Evolutionary conservation across 2,113 vertebrate genomes (phyloP).

Genomic region (Microcebus jonahi): DNA sequence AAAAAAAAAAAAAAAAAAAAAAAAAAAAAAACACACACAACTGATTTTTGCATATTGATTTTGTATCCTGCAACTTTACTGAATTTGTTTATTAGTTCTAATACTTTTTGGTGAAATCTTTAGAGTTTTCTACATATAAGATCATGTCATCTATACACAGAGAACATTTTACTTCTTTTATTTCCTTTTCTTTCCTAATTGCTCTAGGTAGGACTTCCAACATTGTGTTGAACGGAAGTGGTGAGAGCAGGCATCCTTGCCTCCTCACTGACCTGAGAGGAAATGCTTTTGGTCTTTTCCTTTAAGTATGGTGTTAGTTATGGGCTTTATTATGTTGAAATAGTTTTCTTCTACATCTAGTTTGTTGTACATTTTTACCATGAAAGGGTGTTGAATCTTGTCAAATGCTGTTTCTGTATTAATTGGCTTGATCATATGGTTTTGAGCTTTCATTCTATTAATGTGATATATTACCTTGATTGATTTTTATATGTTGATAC

Average conservation of each 20-base stretch:
- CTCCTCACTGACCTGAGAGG: not conserved
- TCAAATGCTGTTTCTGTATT: not conserved
- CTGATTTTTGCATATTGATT: too few species aligned
- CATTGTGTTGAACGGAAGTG: not conserved
- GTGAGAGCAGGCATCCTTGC: not conserved
- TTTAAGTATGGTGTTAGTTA: not conserved
- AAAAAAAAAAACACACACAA: too few species aligned
- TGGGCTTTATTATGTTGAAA: not conserved
- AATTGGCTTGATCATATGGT: not conserved
- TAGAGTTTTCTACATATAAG: not conserved
- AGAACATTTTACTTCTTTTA: not conserved
- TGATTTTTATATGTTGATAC: not conserved
- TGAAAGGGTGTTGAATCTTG: not conserved
- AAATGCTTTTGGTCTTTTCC: not conserved
- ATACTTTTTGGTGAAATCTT: too few species aligned
- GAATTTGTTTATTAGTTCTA: too few species aligned
- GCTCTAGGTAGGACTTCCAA: not conserved
- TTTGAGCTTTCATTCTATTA: not conserved
- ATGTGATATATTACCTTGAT: not conserved
- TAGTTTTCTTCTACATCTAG: not conserved
- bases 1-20: too few species aligned
- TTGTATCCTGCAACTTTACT: too few species aligned
- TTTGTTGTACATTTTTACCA: not conserved
- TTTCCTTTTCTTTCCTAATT: not conserved
- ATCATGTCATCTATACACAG: not conserved